phyloP scores from a whole-genome alignment of 1,140 invertebrate genomes.

The Choristoneura fumiferana region DNA sequence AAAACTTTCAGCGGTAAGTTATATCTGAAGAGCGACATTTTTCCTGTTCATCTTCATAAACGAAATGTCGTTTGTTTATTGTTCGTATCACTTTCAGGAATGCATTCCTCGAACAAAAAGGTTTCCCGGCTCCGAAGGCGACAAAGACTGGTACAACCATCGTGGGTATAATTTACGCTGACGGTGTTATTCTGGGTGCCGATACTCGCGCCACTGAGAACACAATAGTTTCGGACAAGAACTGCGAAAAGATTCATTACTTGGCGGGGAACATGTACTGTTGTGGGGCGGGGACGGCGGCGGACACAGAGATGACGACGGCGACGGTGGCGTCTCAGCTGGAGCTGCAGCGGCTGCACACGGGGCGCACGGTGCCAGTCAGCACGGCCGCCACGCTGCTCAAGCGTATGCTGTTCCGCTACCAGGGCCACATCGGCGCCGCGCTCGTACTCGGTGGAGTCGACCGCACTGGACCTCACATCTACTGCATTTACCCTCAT shows the following conservation, averaged over 20 bases:
- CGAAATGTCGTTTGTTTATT: neutral
- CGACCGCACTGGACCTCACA: slow-evolving; percentile 89
- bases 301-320: slow-evolving; percentile 97
- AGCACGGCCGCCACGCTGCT: slow-evolving; percentile 92
- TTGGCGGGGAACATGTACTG: slow-evolving; percentile 96
- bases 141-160: slow-evolving; percentile 99
- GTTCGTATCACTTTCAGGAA: slow-evolving; percentile 84
- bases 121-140: slow-evolving; percentile 90
- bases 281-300: slow-evolving; percentile 98
- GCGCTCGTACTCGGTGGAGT: slow-evolving; percentile 97
- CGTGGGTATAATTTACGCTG: slow-evolving; percentile 94
- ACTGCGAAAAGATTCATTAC: slow-evolving; percentile 97
- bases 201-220: slow-evolving; percentile 98
- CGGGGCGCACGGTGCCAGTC: slow-evolving; percentile 91
- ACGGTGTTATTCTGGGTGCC: slow-evolving; percentile 98
- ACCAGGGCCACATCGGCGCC: slow-evolving; percentile 96
- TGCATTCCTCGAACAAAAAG: slow-evolving; percentile 86
- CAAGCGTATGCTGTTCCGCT: slow-evolving; percentile 97
- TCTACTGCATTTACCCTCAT: slow-evolving; percentile 96
- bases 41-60: too few species aligned
- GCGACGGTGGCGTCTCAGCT: slow-evolving; percentile 93
- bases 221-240: slow-evolving; percentile 97
- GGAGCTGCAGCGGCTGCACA: slow-evolving; percentile 94
- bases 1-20: slow-evolving; percentile 90
- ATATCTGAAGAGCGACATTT: slow-evolving; percentile 13